phyloP scores from a whole-genome alignment of 2,888 invertebrate genomes.

The Himalopsyche anomala region DNA sequence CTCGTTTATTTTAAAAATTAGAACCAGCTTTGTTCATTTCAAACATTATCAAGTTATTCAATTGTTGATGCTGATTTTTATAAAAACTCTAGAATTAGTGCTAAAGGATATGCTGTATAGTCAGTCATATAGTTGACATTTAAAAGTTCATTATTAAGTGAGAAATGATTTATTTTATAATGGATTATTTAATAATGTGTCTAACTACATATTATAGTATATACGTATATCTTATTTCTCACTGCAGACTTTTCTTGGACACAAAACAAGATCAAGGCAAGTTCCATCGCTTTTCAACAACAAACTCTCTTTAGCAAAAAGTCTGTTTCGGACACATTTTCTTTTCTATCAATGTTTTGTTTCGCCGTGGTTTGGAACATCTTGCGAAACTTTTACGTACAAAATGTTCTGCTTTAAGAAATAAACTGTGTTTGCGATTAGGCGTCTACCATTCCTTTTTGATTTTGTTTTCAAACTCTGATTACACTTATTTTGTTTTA shows the following conservation, averaged over 20 bases:
- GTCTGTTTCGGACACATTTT: slow-evolving; percentile 38
- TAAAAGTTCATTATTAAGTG: too few relatives aligned
- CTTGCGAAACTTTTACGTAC: slow-evolving; percentile 36
- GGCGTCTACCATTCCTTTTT: slow-evolving; percentile 4
- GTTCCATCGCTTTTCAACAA: slow-evolving; percentile 32
- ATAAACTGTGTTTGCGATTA: slow-evolving; percentile 29
- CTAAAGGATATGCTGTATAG: too few relatives aligned
- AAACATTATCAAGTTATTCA: too few relatives aligned
- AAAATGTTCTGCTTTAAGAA: slow-evolving; percentile 43
- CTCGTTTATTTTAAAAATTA: too few relatives aligned
- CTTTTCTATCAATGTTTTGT: slow-evolving; percentile 43
- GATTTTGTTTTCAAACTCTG: slow-evolving; percentile 42
- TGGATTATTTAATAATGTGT: too few relatives aligned
- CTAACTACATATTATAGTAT: too few relatives aligned
- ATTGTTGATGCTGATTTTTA: too few relatives aligned
- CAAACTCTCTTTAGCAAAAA: slow-evolving; percentile 42
- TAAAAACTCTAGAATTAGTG: too few relatives aligned
- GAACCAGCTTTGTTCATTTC: too few relatives aligned
- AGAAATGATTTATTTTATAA: too few relatives aligned
- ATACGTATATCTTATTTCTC: not conserved
- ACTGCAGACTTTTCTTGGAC: not conserved
- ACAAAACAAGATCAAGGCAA: slow-evolving; percentile 35
- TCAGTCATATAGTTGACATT: too few relatives aligned
- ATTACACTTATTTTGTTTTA: slow-evolving; percentile 43
- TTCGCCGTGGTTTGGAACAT: slow-evolving; percentile 25